A percentile compares a stretch with the other conserved stretches of the same genome.
Conservation (phyloP, 2,888 invertebrate species). For the Philereme vetulata region DNA sequence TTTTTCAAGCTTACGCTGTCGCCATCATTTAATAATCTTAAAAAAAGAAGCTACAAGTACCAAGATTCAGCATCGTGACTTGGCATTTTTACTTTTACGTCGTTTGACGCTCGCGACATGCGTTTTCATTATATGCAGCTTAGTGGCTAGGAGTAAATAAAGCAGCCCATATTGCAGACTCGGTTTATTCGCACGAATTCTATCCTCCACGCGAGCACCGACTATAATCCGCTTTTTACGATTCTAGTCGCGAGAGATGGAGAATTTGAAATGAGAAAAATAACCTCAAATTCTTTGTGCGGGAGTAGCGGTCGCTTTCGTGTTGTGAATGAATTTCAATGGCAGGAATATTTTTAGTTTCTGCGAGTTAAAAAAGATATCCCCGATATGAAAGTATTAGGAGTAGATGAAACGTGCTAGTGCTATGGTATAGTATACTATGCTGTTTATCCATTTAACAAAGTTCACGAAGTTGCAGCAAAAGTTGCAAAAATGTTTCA, state of each 20-base stretch:
- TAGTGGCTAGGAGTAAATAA: slow-evolving; percentile 79
- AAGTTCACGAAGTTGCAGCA: background rate
- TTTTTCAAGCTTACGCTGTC: too few species aligned
- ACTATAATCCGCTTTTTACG: slow-evolving; percentile 83
- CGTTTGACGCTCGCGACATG: slow-evolving; percentile 79
- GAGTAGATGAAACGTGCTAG: too few species aligned
- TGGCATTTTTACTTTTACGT: slow-evolving; percentile 66
- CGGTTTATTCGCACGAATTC: slow-evolving; percentile 76
- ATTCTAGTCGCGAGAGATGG: slow-evolving; percentile 72
- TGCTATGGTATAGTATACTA: too few species aligned
- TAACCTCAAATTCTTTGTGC: slow-evolving; percentile 74
- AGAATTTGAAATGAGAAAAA: slow-evolving; percentile 81
- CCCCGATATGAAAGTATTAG: background rate
- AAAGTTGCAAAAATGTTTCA: slow-evolving; percentile 26
- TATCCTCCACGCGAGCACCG: slow-evolving; percentile 68
- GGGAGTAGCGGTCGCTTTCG: slow-evolving; percentile 59
- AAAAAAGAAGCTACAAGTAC: slow-evolving; percentile 37
- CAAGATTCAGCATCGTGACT: slow-evolving; percentile 48
- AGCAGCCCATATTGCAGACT: slow-evolving; percentile 78
- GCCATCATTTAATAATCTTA: too few species aligned
- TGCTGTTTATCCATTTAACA: background rate
- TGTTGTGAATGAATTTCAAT: slow-evolving; percentile 64
- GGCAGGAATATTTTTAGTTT: slow-evolving; percentile 33
- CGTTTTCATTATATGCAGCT: slow-evolving; percentile 84
- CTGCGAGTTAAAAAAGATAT: slow-evolving; percentile 10